Conservation (phyloP, 2,888 invertebrate genomes). For the Mamestra brassicae region DNA sequence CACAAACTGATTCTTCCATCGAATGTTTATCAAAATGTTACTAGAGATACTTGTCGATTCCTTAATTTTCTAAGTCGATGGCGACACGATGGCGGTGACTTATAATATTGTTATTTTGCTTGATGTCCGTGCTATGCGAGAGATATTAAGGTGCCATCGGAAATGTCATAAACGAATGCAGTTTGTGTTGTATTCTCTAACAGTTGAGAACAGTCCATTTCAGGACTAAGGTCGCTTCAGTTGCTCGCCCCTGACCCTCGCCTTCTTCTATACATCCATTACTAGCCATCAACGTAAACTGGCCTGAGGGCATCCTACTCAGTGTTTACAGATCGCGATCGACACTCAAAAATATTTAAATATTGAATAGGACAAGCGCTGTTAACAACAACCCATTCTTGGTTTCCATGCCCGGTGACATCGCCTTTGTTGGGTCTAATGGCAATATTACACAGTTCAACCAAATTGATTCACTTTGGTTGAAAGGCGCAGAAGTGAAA, state of each 20-base stretch:
- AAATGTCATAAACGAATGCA: background rate
- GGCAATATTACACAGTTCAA: too few species aligned
- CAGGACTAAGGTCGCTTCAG: background rate
- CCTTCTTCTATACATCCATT: background rate
- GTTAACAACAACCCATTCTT: background rate
- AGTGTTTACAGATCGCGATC: conserved; percentile 5
- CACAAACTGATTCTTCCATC: background rate
- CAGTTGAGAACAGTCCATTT: background rate
- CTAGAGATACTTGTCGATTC: background rate
- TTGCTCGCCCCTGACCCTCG: background rate
- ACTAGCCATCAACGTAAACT: background rate
- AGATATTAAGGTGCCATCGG: background rate
- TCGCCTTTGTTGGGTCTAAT: too few species aligned
- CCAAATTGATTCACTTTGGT: too few species aligned
- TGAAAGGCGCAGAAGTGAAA: too few species aligned
- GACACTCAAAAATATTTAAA: background rate
- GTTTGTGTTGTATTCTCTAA: background rate
- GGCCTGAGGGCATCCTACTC: background rate
- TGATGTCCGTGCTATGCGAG: conserved; percentile 25
- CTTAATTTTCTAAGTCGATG: conserved; percentile 10
- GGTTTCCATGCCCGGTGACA: too few species aligned
- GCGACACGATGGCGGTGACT: conserved; percentile 34
- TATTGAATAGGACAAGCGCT: background rate
- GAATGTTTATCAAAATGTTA: background rate
- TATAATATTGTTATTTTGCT: conserved; percentile 38